Conservation (phyloP, 2,113 vertebrate genomes). For the Coreoperca whiteheadi region DNA sequence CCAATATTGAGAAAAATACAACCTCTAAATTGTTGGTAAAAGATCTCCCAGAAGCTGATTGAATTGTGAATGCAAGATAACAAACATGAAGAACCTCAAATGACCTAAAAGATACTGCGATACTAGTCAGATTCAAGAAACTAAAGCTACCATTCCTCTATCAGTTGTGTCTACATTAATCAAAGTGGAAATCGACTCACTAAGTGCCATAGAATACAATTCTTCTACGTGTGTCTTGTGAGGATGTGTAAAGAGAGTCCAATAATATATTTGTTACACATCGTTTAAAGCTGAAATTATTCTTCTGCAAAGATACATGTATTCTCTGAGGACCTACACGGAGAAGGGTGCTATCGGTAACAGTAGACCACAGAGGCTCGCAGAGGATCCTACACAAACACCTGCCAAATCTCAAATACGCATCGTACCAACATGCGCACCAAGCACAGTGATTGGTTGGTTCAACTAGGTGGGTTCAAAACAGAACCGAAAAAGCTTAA, state of each 20-base stretch:
- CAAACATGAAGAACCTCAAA: neutral
- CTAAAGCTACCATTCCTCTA: neutral
- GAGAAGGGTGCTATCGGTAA: neutral
- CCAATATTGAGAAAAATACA: neutral
- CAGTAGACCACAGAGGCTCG: neutral
- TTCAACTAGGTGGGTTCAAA: neutral
- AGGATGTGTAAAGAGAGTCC: neutral
- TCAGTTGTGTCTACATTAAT: neutral
- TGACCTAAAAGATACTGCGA: neutral
- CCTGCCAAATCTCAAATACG: neutral
- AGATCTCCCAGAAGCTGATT: neutral
- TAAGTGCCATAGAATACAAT: neutral
- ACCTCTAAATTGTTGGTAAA: neutral
- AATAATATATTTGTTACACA: neutral
- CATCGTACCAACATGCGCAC: accelerated
- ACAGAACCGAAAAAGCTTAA: neutral
- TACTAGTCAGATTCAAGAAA: neutral
- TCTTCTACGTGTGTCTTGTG: neutral
- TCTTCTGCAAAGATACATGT: neutral
- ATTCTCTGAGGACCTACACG: neutral
- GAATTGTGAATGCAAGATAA: neutral
- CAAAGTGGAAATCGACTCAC: neutral
- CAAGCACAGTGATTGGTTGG: neutral
- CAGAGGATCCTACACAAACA: neutral
- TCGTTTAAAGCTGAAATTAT: neutral